Evolutionary conservation across 2,797 vertebrate species (phyloP).

Genomic region (Megaceryle alcyon): DNA sequence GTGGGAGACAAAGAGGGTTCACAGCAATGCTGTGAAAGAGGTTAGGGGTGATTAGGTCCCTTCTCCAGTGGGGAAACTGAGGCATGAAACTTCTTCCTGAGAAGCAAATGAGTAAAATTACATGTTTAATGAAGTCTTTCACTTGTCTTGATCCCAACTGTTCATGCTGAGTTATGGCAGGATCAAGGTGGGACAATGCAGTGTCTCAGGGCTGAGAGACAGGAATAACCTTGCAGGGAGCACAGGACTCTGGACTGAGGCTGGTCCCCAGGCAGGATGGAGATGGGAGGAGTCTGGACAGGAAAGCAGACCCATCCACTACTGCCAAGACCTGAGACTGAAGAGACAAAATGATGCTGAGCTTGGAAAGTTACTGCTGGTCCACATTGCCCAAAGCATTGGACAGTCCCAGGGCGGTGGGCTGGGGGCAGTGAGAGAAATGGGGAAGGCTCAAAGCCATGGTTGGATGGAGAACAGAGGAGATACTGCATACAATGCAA

Average conservation of each 20-base stretch:
- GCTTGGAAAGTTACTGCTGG: neutral
- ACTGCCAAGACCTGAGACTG: neutral
- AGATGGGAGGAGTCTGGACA: accelerated
- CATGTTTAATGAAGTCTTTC: neutral
- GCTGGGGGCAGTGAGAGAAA: accelerated
- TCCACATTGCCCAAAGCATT: neutral
- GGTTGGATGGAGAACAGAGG: neutral
- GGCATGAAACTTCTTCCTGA: neutral
- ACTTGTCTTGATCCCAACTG: neutral
- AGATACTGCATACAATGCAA: neutral
- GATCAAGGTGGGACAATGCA: neutral
- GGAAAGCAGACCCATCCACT: neutral
- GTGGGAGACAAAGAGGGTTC: neutral
- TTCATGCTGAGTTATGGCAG: neutral
- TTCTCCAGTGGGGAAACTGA: neutral
- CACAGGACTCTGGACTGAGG: too few species aligned
- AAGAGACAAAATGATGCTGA: neutral
- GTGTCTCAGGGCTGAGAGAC: neutral
- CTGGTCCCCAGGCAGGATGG: neutral
- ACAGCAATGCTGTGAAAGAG: neutral
- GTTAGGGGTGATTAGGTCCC: neutral
- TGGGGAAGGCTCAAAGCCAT: accelerated
- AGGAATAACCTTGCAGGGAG: too few species aligned
- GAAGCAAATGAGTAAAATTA: neutral
- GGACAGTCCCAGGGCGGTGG: neutral